Conservation (phyloP, 2,797 vertebrate species). For the Alfaro cultratus region DNA sequence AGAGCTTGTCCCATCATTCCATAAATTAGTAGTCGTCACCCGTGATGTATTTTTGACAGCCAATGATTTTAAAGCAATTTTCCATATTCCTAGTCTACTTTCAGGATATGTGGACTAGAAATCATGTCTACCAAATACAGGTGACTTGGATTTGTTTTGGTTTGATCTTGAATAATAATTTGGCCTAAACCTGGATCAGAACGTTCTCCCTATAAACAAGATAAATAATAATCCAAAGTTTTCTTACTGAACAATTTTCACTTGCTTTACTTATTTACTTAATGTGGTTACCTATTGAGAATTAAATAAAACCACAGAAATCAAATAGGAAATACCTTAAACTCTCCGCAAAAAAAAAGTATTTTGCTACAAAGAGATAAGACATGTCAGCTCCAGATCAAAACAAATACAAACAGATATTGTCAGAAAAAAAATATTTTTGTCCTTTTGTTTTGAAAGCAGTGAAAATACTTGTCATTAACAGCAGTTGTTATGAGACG, state of each 20-base stretch:
- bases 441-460: background rate
- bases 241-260: background rate
- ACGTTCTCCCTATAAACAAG: background rate
- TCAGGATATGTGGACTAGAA: background rate
- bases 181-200: background rate
- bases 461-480: background rate
- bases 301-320: background rate
- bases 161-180: background rate
- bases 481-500: background rate
- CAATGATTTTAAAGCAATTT: background rate
- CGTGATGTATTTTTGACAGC: background rate
- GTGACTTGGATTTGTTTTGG: background rate
- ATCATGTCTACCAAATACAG: background rate
- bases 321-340: background rate
- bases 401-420: background rate
- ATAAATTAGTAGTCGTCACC: background rate
- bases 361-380: background rate
- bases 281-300: background rate
- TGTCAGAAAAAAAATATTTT: background rate
- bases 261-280: background rate
- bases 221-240: background rate
- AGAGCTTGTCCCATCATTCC: background rate
- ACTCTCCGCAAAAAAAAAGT: background rate
- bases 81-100: background rate
- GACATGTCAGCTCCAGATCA: background rate